Conservation (phyloP, 2,888 invertebrate species). For the Aphelenchoides bicaudatus region DNA sequence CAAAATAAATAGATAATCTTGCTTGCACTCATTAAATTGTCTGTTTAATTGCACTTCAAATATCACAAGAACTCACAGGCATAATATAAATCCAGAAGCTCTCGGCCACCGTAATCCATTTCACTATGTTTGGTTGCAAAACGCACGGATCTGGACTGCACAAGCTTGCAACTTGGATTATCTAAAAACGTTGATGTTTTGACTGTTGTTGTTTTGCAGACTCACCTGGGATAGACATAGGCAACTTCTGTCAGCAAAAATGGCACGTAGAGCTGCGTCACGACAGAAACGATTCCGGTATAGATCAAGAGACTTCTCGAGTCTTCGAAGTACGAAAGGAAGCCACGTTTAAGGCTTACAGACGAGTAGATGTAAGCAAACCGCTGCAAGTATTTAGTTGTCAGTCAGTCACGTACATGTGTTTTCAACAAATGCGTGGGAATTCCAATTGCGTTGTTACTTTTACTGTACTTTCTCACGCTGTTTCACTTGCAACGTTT, state of each 20-base stretch:
- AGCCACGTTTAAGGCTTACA: slow-evolving; percentile 35
- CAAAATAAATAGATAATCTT: no score
- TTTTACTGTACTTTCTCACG: no score
- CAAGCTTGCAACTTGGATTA: slow-evolving; percentile 15
- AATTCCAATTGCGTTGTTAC: not conserved
- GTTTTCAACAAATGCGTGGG: no score
- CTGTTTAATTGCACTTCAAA: no score
- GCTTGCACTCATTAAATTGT: no score
- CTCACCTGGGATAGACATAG: not conserved
- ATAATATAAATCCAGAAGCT: slow-evolving; percentile 45
- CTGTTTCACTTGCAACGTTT: no score
- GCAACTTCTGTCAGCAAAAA: slow-evolving; percentile 5
- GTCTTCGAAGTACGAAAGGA: slow-evolving; percentile 38
- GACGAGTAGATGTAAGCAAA: slow-evolving; percentile 48
- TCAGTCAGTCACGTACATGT: slow-evolving; percentile 40
- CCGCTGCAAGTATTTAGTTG: slow-evolving; percentile 45
- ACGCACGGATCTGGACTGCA: slow-evolving; percentile 26
- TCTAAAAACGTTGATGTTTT: slow-evolving; percentile 4
- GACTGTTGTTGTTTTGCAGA: slow-evolving; percentile 10
- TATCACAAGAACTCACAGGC: no score
- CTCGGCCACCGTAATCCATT: slow-evolving; percentile 45
- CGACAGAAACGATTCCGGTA: slow-evolving; percentile 38
- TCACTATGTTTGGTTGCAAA: slow-evolving; percentile 35
- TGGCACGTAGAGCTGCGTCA: slow-evolving; percentile 42
- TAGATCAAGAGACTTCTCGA: slow-evolving; percentile 38